phyloP scores from a whole-genome alignment of 2,113 vertebrate species.

The Donacobius atricapilla region DNA sequence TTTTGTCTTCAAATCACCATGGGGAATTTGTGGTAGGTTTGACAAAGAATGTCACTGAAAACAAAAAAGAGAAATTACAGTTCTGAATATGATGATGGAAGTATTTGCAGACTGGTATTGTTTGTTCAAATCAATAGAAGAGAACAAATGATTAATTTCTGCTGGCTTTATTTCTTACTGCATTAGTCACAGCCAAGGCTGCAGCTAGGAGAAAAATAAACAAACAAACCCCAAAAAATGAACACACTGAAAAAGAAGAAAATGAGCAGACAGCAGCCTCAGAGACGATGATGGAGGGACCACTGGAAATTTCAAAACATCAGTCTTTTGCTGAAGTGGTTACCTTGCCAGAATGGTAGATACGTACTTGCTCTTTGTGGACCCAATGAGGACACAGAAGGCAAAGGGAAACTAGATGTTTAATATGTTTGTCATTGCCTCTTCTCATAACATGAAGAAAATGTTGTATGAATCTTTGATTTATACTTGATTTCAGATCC shows the following conservation, averaged over 20 bases:
- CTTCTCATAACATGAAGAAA: background rate
- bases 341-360: background rate
- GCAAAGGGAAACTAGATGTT: background rate
- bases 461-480: background rate
- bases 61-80: background rate
- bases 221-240: background rate
- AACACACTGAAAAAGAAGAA: background rate
- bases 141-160: background rate
- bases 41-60: background rate
- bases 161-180: background rate
- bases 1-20: constrained; percentile 4
- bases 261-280: background rate
- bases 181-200: background rate
- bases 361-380: background rate
- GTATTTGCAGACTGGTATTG: background rate
- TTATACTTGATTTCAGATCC: background rate
- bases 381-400: fast-evolving
- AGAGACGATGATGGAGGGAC: background rate
- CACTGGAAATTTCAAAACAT: background rate
- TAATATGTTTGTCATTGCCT: background rate
- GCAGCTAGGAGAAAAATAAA: background rate
- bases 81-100: background rate
- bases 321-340: background rate
- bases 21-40: background rate
- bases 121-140: background rate